Conservation (phyloP, 2,113 vertebrate genomes). For the Butorides virescens region DNA sequence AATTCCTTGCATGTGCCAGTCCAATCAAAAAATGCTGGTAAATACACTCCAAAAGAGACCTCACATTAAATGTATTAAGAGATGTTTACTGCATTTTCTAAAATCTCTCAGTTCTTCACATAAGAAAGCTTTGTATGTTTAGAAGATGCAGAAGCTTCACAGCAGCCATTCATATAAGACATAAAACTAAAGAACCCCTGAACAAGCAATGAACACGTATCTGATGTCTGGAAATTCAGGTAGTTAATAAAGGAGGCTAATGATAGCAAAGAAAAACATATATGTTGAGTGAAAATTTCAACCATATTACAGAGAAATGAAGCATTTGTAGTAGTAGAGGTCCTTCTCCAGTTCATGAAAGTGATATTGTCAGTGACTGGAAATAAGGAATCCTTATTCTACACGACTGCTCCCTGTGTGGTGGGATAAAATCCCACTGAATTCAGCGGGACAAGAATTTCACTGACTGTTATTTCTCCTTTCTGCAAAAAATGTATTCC, state of each 20-base stretch:
- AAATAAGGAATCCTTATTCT: background rate
- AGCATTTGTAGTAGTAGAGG: background rate
- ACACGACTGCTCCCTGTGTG: background rate
- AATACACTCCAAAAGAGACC: background rate
- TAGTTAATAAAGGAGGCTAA: background rate
- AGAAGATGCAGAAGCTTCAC: slow-evolving; percentile 10
- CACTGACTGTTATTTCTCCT: background rate
- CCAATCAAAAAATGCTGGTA: background rate
- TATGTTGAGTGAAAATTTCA: background rate
- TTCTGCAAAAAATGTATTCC: background rate
- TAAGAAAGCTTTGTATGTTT: background rate
- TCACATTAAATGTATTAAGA: background rate
- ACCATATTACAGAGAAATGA: background rate
- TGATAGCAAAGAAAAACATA: background rate
- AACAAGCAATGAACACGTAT: background rate
- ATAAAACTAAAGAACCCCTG: background rate
- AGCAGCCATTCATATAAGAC: background rate
- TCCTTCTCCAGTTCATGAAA: background rate
- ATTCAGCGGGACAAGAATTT: background rate
- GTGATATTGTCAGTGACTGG: background rate
- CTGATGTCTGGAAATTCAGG: background rate
- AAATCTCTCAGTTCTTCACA: background rate
- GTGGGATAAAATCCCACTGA: background rate
- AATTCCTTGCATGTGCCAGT: background rate
- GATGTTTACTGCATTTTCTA: background rate